Percentiles rank a stretch among this genome's conserved stretches.
Conservation (phyloP, 1,140 invertebrate species). For the Babylonia areolata region DNA sequence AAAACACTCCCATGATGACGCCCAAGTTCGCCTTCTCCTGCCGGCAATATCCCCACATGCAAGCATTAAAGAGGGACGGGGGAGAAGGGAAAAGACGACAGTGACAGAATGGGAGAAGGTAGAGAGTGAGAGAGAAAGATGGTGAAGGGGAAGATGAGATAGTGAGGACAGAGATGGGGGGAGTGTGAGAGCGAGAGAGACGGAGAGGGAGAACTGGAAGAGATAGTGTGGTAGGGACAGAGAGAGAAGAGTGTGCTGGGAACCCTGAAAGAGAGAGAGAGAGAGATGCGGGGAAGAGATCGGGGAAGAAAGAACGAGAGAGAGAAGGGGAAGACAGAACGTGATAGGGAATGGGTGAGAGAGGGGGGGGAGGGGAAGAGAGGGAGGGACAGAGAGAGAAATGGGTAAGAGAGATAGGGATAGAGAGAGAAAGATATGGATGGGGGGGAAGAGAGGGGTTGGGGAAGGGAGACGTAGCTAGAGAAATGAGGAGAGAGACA, state of each 20-base stretch:
- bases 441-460: no score
- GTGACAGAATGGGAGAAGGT: not conserved
- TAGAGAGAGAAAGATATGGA: no score
- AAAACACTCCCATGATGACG: slow-evolving; percentile 96
- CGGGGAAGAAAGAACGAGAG: not conserved
- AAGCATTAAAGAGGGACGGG: not conserved
- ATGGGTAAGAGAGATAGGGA: no score
- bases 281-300: not conserved
- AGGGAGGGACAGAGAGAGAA: not conserved
- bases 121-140: not conserved
- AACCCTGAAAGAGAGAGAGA: not conserved
- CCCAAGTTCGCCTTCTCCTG: slow-evolving; percentile 83
- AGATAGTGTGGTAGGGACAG: no score
- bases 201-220: not conserved
- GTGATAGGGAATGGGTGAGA: no score
- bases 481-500: no score
- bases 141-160: not conserved
- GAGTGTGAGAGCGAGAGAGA: not conserved
- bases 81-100: not conserved
- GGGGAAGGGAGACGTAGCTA: no score
- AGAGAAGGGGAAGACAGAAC: not conserved
- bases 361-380: not conserved
- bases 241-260: not conserved
- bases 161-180: no score
- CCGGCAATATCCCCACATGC: no score